A percentile compares a stretch with the other conserved stretches of the same genome.
Conservation (phyloP, 2,113 vertebrate species). For the Riparia riparia region DNA sequence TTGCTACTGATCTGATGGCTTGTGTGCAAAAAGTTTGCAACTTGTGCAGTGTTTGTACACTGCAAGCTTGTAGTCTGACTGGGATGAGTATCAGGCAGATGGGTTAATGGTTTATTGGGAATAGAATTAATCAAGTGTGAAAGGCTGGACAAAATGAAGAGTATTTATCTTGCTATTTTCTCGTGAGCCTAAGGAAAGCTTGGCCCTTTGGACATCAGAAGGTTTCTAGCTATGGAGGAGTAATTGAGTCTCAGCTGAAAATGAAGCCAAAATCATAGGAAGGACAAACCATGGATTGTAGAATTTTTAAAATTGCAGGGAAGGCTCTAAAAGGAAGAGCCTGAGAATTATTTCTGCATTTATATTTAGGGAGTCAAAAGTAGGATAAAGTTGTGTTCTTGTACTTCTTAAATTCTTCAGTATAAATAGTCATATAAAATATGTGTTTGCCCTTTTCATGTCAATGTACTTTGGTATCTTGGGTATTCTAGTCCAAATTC, state of each 20-base stretch:
- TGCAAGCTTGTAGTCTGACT: not conserved
- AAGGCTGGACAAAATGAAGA: not conserved
- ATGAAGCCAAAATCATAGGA: not conserved
- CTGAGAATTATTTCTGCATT: not conserved
- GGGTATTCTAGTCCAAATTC: not conserved
- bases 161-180: not conserved
- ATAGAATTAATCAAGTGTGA: not conserved
- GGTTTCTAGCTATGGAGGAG: not conserved
- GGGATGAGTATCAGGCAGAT: not conserved
- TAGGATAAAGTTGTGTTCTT: not conserved
- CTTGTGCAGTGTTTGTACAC: not conserved
- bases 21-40: not conserved
- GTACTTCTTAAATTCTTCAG: not conserved
- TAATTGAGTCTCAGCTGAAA: not conserved
- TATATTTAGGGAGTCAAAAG: not conserved
- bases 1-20: not conserved
- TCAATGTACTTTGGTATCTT: not conserved
- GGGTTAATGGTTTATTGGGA: not conserved
- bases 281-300: not conserved
- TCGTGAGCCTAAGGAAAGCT: not conserved
- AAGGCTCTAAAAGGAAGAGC: not conserved
- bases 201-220: not conserved
- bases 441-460: rapidly evolving
- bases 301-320: not conserved
- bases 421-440: not conserved